phyloP scores from a whole-genome alignment of 2,113 vertebrate species.

The Laterallus jamaicensis region DNA sequence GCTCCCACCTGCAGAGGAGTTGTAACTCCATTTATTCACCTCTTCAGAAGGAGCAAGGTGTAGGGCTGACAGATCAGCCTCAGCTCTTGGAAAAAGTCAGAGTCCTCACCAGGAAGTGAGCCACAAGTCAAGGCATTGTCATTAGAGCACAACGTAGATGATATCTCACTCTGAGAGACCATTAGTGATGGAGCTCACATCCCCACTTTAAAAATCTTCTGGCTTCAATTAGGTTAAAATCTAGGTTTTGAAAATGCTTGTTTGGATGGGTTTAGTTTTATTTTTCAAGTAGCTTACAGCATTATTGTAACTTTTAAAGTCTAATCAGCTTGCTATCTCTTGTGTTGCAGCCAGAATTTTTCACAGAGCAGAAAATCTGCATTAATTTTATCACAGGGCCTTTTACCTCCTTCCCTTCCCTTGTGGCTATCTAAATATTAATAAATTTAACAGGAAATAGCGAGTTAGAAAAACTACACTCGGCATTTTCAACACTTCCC shows the following conservation, averaged over 20 bases:
- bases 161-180: background rate
- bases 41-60: background rate
- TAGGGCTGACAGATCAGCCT: background rate
- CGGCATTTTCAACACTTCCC: background rate
- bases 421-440: conserved; percentile 24
- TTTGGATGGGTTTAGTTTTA: background rate
- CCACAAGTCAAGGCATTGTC: background rate
- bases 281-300: background rate
- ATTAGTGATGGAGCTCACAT: background rate
- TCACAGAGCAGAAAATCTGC: conserved; percentile 30
- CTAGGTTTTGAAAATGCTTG: background rate
- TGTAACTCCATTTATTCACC: background rate
- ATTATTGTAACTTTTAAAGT: background rate
- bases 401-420: background rate
- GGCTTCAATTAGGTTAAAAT: background rate
- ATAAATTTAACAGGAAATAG: conserved; percentile 15
- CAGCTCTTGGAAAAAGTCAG: background rate
- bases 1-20: background rate
- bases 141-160: background rate
- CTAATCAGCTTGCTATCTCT: background rate
- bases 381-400: conserved; percentile 27
- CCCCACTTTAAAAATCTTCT: background rate
- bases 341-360: conserved; percentile 13
- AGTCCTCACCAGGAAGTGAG: background rate
- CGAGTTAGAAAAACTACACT: background rate